Evolutionary conservation across 2,888 invertebrate genomes (phyloP), one percentile per base, ranked within the genome.

Genomic region (Trichopria drosophilae): DNA sequence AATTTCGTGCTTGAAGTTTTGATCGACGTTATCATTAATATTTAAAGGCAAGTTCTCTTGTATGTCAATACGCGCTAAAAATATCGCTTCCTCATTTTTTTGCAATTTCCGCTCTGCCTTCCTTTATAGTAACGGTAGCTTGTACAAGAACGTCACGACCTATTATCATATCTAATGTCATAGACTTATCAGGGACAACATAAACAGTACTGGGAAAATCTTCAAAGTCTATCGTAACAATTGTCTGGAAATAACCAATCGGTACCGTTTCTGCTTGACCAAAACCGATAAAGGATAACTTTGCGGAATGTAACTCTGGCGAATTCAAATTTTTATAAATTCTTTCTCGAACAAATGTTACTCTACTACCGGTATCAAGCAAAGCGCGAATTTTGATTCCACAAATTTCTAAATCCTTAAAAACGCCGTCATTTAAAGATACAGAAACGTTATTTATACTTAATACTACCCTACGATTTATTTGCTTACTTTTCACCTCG

Each of bases 311-410:
- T 44, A 53, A 23, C 3, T 20, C 2, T 7, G 51, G 53, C 3
- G 18, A 3, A 7, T 48, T 51, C 1, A 57, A n/a, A 1, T 16
- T 10, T 15, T 5, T n/a, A 20, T 57, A 46, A 9, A 52, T 22
- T 18, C 50, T 41, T 1, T 50, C 47, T 13, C 44, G 44, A 9
- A 53, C 28, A n/a, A 56, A 36, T 16, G 34, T 48, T 1, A 53
- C 12, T 7, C 48, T 42, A n/a, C 34, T 51, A n/a, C 53, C 53
- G 1, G 46, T 48, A 22, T 57, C 53, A 4, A 57, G 2, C 26
- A 53, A 16, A 5, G 52, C n/a, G n/a, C n/a, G n/a, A n/a, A n/a
- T n/a, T n/a, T n/a, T n/a, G n/a, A n/a, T n/a, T n/a, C n/a, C n/a
- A n/a, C n/a, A n/a, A n/a, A n/a, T n/a, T n/a, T n/a, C n/a, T n/a